Evolutionary conservation across 2,113 vertebrate genomes (phyloP).

Genomic region (Lepisosteus osseus): DNA sequence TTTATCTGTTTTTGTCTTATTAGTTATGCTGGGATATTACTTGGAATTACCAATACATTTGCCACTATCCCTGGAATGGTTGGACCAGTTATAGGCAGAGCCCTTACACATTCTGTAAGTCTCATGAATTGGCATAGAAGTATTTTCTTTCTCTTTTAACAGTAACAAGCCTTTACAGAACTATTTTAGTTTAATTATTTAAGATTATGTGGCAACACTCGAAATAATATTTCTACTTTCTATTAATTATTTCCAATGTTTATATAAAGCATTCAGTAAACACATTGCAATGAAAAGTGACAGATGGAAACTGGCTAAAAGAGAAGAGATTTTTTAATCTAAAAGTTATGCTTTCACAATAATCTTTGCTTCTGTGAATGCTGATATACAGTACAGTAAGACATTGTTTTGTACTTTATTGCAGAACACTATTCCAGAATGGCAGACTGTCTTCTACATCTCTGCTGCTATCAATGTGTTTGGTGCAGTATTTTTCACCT

Average conservation of each 20-base stretch:
- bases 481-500: conserved; percentile 80
- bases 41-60: conserved; percentile 96
- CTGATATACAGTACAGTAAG: not conserved
- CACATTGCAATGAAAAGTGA: not conserved
- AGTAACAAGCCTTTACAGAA: too few relatives aligned
- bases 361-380: too few relatives aligned
- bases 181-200: not conserved
- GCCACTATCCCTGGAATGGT: conserved; percentile 95
- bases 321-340: not conserved
- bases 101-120: conserved; percentile 84
- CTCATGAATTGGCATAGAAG: conserved; percentile 7
- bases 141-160: too few relatives aligned
- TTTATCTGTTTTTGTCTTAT: conserved; percentile 8
- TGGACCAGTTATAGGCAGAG: conserved; percentile 86
- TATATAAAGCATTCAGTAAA: not conserved
- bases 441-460: conserved; percentile 91
- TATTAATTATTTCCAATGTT: not conserved
- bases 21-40: conserved; percentile 91
- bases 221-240: not conserved
- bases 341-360: too few relatives aligned
- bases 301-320: not conserved
- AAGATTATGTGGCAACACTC: not conserved
- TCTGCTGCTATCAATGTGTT: conserved; percentile 86
- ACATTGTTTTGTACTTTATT: conserved; percentile 25
- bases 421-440: conserved; percentile 87